Base-by-base conservation (phyloP, 2,888 invertebrate species). In the Therioaphis trifolii region DNA sequence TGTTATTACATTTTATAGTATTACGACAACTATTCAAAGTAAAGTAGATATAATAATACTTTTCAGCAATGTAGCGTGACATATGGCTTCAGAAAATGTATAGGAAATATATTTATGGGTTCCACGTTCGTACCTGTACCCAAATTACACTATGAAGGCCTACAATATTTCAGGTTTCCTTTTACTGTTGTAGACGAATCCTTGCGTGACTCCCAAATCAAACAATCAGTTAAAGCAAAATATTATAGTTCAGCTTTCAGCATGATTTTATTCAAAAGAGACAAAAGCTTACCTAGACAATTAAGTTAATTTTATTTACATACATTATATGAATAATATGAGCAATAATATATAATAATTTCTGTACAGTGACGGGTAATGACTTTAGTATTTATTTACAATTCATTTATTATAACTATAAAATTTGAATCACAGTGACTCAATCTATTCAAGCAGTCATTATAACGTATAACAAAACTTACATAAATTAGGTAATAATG, bases 41-140 rank as follows among this genome's bases (percentile, higher is more conserved):
- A 15, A 9, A 35, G 21, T n/a, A 66, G 21, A 27, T 68, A 66
- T 40, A 40, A 68, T 40, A 52, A 78, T 78, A 78, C 68, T 52
- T 78, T 52, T 40, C 68, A 24, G 35, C 35, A 52, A 78, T 55
- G 52, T 78, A 78, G 78, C 78, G 78, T 78, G 78, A 78, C 78
- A 68, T 68, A 78, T 68, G 78, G 68, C 68, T 78, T 78, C 78
- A 14, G 49, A 68, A 68, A 68, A 68, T 55, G n/a, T 9, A 52
- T 35, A 68, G 15, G 68, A 78, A 52, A 52, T 12, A 71, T 79
- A 69, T 79, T 80, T 71, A 80, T 71, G 71, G 79, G 58, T 80
- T 61, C 76, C 61, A 46, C 46, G 76, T 43, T 71, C 40, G 71
- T 79, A 55, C 69, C 43, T 69, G 69, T 58, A 79, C 43, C 52